Percentiles rank a stretch among this genome's conserved stretches.
Evolutionary conservation across 2,888 invertebrate genomes (phyloP).

Genomic region (Microplitis deprimator): DNA sequence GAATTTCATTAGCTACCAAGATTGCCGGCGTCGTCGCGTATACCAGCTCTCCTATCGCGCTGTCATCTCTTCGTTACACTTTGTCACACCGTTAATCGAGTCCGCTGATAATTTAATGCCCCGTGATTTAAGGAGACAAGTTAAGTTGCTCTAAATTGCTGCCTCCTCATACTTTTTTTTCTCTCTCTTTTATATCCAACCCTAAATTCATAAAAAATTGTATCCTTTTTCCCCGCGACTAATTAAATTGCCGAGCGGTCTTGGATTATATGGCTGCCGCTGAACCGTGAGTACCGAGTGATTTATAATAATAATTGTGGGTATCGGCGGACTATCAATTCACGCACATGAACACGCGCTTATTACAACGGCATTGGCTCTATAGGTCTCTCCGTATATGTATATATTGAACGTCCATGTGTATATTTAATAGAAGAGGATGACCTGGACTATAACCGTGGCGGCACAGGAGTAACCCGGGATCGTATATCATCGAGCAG

Average conservation of each 20-base stretch:
- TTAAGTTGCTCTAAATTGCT: no score
- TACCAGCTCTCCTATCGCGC: constrained; percentile 26
- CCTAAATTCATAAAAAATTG: no score
- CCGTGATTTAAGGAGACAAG: no score
- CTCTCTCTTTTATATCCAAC: no score
- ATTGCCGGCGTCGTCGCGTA: constrained; percentile 52
- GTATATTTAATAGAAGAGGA: constrained; percentile 27
- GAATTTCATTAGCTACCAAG: constrained; percentile 66
- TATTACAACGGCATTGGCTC: constrained; percentile 48
- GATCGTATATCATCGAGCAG: constrained; percentile 64
- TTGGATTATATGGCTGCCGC: constrained; percentile 1
- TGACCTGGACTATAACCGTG: constrained; percentile 18
- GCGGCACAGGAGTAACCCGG: constrained; percentile 47
- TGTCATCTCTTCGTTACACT: background rate
- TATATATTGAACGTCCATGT: background rate
- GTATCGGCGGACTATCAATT: constrained; percentile 35
- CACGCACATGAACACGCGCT: constrained; percentile 34
- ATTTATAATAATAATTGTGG: constrained; percentile 38
- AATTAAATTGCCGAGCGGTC: background rate
- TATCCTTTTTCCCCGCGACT: background rate
- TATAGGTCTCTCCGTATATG: background rate
- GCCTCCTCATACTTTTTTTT: no score
- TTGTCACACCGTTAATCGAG: constrained; percentile 5
- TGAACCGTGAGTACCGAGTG: constrained; percentile 1
- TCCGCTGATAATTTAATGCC: no score